A percentile compares a stretch with the other conserved stretches of the same genome.
These are phyloP conservation scores for Ditylenchus weischeri DNA, from an alignment of 2,888 invertebrate species.

Conservation along the genomic window DNA sequence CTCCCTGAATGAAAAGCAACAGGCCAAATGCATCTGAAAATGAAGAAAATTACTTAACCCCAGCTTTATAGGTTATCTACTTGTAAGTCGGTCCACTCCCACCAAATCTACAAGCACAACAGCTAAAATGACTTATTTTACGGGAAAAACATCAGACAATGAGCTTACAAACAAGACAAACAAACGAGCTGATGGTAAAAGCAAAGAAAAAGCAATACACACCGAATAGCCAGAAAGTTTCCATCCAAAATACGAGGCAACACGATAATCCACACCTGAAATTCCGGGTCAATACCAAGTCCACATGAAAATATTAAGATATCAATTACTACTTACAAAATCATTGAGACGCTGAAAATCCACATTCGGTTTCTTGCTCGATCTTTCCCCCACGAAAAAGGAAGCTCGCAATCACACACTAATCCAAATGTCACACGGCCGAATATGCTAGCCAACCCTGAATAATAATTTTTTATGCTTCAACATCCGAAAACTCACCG, in stretches of 20 bases:
- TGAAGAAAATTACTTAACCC: no score
- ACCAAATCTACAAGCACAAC: conserved; percentile 59
- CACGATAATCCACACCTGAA: conserved; percentile 78
- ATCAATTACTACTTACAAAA: conserved; percentile 61
- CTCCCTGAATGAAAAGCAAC: conserved; percentile 87
- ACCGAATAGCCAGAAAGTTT: conserved; percentile 72
- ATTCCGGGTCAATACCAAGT: no score
- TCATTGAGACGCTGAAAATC: conserved; percentile 83
- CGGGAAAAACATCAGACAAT: no score
- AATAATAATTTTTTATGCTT: background rate
- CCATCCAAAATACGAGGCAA: conserved; percentile 74
- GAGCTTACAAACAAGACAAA: background rate
- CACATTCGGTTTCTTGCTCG: conserved; percentile 84
- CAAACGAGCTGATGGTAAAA: conserved; percentile 43
- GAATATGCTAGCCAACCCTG: conserved; percentile 5
- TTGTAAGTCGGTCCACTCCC: conserved; percentile 89
- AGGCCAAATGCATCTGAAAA: conserved; percentile 97
- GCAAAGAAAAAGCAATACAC: conserved; percentile 69
- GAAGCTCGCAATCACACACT: conserved; percentile 52
- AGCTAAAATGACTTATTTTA: no score
- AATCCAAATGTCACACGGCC: conserved; percentile 66
- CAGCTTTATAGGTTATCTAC: no score
- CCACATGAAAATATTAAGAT: no score
- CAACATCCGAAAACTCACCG: conserved; percentile 33
- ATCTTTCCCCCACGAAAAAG: conserved; percentile 66